Conservation (phyloP, 2,113 vertebrate species). For the Nothocercus julius region DNA sequence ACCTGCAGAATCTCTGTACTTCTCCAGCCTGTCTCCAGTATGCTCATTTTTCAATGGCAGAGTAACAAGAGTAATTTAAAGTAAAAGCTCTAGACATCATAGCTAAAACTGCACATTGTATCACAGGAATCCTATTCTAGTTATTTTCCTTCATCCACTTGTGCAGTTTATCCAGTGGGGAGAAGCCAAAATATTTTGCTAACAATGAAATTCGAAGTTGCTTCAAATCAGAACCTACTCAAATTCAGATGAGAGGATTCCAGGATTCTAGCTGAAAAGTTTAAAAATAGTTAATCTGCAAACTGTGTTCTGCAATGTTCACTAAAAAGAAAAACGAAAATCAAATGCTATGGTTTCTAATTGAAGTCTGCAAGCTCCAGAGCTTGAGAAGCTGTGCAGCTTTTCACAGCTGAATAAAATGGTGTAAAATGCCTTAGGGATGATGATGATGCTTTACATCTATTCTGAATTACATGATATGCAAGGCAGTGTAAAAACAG, state of each 20-base stretch:
- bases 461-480: neutral
- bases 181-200: neutral
- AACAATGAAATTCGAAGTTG: neutral
- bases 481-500: neutral
- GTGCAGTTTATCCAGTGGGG: neutral
- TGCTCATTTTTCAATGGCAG: slow-evolving; percentile 42
- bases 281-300: neutral
- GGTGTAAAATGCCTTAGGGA: neutral
- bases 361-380: neutral
- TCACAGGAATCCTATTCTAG: neutral
- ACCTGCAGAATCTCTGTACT: slow-evolving; percentile 13
- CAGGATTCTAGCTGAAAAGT: neutral
- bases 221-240: neutral
- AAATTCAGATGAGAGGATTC: neutral
- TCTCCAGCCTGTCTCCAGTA: slow-evolving; percentile 21
- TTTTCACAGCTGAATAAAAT: slow-evolving; percentile 12
- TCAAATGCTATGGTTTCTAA: neutral
- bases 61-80: neutral
- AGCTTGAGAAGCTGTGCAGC: neutral
- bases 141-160: neutral
- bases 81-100: neutral
- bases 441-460: neutral
- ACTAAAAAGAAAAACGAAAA: neutral
- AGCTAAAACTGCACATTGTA: neutral
- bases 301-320: neutral